Conservation (phyloP, 2,113 vertebrate species). For the Lophura nycthemera region DNA sequence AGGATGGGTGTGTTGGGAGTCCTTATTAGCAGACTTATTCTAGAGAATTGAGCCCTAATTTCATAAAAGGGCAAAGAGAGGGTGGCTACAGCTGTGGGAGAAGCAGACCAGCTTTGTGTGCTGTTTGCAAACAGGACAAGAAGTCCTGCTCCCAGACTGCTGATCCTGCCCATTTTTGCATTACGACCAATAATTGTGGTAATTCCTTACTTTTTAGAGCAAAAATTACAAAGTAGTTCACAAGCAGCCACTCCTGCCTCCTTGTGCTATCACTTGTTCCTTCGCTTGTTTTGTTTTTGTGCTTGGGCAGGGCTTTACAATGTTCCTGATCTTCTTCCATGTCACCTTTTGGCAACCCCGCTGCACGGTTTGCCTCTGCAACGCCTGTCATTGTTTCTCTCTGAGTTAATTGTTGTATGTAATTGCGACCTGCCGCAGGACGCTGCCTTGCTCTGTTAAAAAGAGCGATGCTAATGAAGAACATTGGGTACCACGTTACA, state of each 20-base stretch:
- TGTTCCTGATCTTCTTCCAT: not conserved
- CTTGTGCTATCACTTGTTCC: not conserved
- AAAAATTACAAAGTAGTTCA: not conserved
- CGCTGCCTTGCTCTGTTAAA: not conserved
- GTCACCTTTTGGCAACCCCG: not conserved
- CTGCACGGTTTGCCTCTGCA: not conserved
- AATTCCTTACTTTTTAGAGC: slow-evolving; percentile 24
- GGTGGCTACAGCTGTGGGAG: not conserved
- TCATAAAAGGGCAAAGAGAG: slow-evolving; percentile 45
- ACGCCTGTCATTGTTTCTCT: not conserved
- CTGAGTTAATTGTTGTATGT: slow-evolving; percentile 45
- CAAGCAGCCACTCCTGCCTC: not conserved
- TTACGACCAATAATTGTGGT: not conserved
- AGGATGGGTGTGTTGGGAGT: not conserved
- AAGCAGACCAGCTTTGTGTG: not conserved
- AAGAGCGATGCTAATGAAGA: slow-evolving; percentile 61
- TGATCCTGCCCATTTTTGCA: not conserved
- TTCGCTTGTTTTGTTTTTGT: not conserved
- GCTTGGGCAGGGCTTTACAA: not conserved
- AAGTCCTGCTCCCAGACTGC: not conserved
- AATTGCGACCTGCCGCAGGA: slow-evolving; percentile 30
- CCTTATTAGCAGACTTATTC: slow-evolving; percentile 44
- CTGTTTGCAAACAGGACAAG: slow-evolving; percentile 41
- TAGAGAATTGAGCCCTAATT: slow-evolving; percentile 55
- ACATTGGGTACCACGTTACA: slow-evolving; percentile 49